Percentiles rank a stretch among this genome's conserved stretches.
These are phyloP conservation scores for Notodromas monacha DNA, from an alignment of 2,888 invertebrate genomes.

Conservation along the genomic window DNA sequence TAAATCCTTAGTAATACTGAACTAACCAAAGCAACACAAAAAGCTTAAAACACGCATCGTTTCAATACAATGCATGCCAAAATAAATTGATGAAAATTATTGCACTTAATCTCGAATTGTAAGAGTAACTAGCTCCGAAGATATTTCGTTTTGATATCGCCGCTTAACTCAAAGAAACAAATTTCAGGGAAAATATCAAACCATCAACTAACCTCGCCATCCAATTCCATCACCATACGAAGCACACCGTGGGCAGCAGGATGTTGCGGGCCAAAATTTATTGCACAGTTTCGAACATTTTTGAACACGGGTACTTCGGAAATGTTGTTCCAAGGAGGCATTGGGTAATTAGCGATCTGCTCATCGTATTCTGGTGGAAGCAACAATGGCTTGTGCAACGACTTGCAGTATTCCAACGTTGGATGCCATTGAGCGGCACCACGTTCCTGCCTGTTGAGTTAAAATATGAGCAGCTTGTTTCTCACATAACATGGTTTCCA, in stretches of 20 bases:
- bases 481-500: too few species aligned
- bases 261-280: conserved; percentile 81
- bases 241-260: conserved; percentile 78
- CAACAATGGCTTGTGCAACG: neutral
- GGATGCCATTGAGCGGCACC: neutral
- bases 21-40: too few species aligned
- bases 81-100: too few species aligned
- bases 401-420: neutral
- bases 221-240: conserved; percentile 45
- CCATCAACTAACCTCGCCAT: conserved; percentile 38
- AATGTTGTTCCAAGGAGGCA: conserved; percentile 26
- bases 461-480: too few species aligned
- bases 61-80: too few species aligned
- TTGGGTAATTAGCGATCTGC: too few species aligned
- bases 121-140: too few species aligned
- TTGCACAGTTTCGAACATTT: conserved; percentile 41
- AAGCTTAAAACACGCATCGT: too few species aligned
- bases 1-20: neutral
- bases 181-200: neutral
- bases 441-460: conserved; percentile 1
- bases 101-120: too few species aligned
- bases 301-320: conserved; percentile 28
- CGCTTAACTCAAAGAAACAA: too few species aligned
- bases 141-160: too few species aligned
- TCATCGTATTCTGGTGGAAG: too few species aligned